phyloP scores from a whole-genome alignment of 2,888 invertebrate genomes.

The Drosophila colorata region DNA sequence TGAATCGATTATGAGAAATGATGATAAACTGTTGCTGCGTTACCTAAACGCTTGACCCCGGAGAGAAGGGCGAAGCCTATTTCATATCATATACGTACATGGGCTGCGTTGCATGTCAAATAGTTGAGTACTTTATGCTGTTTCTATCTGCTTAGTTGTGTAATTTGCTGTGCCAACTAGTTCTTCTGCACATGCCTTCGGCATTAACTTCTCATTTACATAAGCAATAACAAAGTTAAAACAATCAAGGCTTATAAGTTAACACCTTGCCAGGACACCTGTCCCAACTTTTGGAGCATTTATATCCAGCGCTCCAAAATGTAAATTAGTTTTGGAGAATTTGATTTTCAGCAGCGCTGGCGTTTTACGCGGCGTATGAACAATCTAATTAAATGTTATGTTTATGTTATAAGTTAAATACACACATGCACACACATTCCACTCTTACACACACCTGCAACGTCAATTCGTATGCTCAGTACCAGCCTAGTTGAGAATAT shows the following conservation, averaged over 20 bases:
- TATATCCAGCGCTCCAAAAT: slow-evolving; percentile 37
- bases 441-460: slow-evolving; percentile 53
- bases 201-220: slow-evolving; percentile 50
- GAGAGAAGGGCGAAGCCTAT: slow-evolving; percentile 16
- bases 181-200: neutral
- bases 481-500: slow-evolving; percentile 32
- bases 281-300: slow-evolving; percentile 9
- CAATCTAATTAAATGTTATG: slow-evolving; percentile 75
- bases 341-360: slow-evolving; percentile 33
- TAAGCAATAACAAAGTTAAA: slow-evolving; percentile 62
- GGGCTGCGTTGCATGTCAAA: slow-evolving; percentile 9
- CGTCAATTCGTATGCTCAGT: slow-evolving; percentile 43
- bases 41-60: slow-evolving; percentile 13
- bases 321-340: slow-evolving; percentile 55
- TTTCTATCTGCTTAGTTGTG: slow-evolving; percentile 8
- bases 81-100: slow-evolving; percentile 16
- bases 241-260: slow-evolving; percentile 65
- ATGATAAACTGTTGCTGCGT: slow-evolving; percentile 11
- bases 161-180: slow-evolving; percentile 31
- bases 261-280: slow-evolving; percentile 48
- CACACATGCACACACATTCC: slow-evolving; percentile 16
- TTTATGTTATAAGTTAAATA: slow-evolving; percentile 47
- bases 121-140: slow-evolving; percentile 39
- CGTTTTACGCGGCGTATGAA: slow-evolving; percentile 50
- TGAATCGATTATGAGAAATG: slow-evolving; percentile 28